phyloP scores from a whole-genome alignment of 2,113 vertebrate genomes.

The Promerops cafer region DNA sequence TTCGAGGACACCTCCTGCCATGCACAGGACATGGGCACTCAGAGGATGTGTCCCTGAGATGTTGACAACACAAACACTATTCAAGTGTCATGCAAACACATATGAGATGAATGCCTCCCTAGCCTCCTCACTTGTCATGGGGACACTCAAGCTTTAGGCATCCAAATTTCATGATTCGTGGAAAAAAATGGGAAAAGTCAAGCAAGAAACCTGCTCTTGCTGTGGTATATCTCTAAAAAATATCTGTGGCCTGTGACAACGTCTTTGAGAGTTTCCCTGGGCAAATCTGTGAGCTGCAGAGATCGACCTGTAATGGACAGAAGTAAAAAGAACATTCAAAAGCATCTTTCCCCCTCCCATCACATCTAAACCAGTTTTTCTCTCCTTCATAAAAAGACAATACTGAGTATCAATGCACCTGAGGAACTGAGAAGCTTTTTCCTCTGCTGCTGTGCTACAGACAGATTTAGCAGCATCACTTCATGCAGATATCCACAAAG shows the following conservation, averaged over 20 bases:
- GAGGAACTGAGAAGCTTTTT: neutral
- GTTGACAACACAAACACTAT: neutral
- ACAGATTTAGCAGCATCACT: neutral
- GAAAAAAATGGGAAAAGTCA: neutral
- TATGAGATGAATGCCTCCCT: neutral
- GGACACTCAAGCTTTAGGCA: neutral
- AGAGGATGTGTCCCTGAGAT: neutral
- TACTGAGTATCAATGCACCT: neutral
- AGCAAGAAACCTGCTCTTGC: neutral
- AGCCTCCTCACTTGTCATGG: neutral
- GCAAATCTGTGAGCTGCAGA: neutral
- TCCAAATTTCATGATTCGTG: neutral
- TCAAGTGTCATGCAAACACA: neutral
- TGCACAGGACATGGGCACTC: fast-evolving
- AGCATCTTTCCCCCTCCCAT: neutral
- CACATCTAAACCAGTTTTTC: neutral
- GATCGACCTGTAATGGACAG: neutral
- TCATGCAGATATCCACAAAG: neutral
- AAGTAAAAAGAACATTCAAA: neutral
- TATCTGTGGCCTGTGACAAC: too few relatives aligned
- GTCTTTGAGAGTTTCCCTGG: neutral
- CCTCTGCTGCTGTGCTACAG: neutral
- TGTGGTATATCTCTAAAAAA: neutral
- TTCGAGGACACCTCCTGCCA: neutral
- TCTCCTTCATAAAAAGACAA: neutral